These are phyloP conservation scores for Paracanthobrama guichenoti DNA, from an alignment of 2,113 vertebrate genomes.

Conservation along the genomic window DNA sequence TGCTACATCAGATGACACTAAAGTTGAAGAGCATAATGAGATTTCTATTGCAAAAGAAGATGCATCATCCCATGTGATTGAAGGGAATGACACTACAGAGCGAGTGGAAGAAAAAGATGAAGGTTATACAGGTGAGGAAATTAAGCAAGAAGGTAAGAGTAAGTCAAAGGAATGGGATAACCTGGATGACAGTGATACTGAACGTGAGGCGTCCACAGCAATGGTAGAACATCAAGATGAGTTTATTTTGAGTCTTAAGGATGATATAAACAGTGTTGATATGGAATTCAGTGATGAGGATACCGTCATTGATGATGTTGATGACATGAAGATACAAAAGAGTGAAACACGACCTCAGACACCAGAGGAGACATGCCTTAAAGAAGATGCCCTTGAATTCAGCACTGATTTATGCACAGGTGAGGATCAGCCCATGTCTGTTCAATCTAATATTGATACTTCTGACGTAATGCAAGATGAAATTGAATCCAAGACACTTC, in stretches of 20 bases:
- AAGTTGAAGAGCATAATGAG: background rate
- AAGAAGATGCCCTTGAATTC: background rate
- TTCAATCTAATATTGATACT: conserved; percentile 5
- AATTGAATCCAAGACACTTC: background rate
- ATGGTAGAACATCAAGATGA: background rate
- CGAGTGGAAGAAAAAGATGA: background rate
- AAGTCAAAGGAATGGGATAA: background rate
- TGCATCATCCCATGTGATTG: background rate
- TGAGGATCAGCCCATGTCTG: background rate
- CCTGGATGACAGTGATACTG: background rate
- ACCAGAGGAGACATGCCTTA: background rate
- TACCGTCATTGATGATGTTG: background rate
- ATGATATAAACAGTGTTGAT: conserved; percentile 26
- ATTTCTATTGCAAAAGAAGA: background rate
- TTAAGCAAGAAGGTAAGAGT: background rate
- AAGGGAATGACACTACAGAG: background rate
- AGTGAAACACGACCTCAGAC: background rate
- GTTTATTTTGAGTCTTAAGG: background rate
- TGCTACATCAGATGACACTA: background rate
- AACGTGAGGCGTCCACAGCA: background rate
- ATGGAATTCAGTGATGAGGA: conserved; percentile 24
- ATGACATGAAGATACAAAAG: background rate
- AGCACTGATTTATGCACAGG: background rate
- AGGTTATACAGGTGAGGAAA: background rate
- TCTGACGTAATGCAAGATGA: background rate